Evolutionary conservation across 2,113 vertebrate genomes (phyloP).

Genomic region (Cyprinus carpio): DNA sequence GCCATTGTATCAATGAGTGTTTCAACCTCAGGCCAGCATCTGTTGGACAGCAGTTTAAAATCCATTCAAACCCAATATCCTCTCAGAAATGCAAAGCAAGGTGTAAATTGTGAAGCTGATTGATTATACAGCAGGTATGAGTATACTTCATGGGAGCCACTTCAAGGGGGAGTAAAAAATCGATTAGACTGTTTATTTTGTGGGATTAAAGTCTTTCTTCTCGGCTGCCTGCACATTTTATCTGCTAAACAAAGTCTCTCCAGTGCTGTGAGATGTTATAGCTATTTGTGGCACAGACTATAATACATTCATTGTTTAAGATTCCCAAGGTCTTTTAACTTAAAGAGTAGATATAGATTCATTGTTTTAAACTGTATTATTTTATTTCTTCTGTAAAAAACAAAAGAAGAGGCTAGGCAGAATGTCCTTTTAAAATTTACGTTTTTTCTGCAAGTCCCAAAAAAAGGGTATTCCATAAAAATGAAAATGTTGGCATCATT

Average conservation of each 20-base stretch:
- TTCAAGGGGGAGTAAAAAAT: constrained; percentile 23
- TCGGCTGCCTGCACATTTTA: constrained; percentile 32
- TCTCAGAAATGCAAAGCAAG: constrained; percentile 41
- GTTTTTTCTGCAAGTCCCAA: neutral
- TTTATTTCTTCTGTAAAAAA: neutral
- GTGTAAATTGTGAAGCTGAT: constrained; percentile 39
- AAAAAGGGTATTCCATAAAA: neutral
- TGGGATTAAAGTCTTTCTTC: constrained; percentile 46
- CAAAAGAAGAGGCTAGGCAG: neutral
- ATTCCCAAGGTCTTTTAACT: neutral
- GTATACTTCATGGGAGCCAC: constrained; percentile 25
- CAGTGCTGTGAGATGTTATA: constrained; percentile 14
- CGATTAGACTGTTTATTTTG: constrained; percentile 46
- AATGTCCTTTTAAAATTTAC: neutral
- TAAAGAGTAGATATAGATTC: neutral
- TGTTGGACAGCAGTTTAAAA: constrained; percentile 15
- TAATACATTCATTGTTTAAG: neutral
- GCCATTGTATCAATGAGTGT: neutral
- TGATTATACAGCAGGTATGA: constrained; percentile 45
- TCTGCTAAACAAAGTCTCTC: neutral
- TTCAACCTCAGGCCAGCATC: neutral
- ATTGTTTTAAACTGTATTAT: neutral
- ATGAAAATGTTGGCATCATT: neutral
- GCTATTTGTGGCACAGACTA: constrained; percentile 19
- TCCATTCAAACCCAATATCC: constrained; percentile 42